These are phyloP conservation scores for Lethenteron camtschaticum DNA, from an alignment of 2,113 vertebrate species.

Conservation along the genomic window DNA sequence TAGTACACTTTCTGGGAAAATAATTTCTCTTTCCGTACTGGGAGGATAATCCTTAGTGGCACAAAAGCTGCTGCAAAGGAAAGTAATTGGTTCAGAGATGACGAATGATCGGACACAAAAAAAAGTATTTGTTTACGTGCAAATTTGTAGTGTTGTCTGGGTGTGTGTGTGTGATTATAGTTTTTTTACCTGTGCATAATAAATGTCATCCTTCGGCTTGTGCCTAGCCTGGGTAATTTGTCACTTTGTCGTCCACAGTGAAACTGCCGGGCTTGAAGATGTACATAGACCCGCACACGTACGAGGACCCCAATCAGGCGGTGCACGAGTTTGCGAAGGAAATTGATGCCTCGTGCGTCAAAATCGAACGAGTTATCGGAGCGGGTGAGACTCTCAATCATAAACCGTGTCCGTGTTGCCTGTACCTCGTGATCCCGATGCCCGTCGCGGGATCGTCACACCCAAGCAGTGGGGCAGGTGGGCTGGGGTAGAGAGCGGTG, in stretches of 20 bases:
- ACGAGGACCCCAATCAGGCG: conserved; percentile 42
- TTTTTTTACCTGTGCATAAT: not conserved
- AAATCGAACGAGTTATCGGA: conserved; percentile 46
- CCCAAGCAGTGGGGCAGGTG: no score
- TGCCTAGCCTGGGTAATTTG: no score
- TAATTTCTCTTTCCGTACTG: no score
- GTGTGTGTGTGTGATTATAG: not conserved
- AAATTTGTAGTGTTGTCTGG: not conserved
- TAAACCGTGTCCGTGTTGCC: no score
- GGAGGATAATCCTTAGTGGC: no score
- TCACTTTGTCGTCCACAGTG: conserved; percentile 17
- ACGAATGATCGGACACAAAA: no score
- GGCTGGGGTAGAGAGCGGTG: no score
- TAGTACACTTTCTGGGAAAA: no score
- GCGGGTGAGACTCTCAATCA: conserved; percentile 23
- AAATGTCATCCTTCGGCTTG: not conserved
- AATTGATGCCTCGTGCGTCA: conserved; percentile 37
- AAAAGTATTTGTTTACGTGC: not conserved
- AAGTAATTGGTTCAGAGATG: not conserved
- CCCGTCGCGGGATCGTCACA: no score
- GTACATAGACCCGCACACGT: conserved; percentile 43
- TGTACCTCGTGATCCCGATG: no score
- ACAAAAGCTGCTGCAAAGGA: no score
- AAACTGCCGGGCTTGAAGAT: conserved; percentile 37
- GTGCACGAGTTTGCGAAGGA: conserved; percentile 46